Evolutionary conservation across 2,113 vertebrate species (phyloP).

Genomic region (Tachysurus fulvidraco): DNA sequence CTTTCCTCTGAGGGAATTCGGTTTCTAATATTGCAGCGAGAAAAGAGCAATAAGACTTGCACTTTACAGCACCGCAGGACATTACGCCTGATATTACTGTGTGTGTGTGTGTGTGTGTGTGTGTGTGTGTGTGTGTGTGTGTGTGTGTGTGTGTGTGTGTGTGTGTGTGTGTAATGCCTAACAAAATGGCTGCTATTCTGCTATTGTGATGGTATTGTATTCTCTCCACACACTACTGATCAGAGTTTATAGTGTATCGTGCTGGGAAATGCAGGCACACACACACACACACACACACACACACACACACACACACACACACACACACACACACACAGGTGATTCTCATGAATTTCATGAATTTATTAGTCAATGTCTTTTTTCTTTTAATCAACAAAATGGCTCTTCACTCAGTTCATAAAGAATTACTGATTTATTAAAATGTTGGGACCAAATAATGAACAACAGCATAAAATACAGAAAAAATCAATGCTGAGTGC

Average conservation of each 20-base stretch:
- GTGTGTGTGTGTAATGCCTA: conserved; percentile 6
- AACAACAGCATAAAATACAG: neutral
- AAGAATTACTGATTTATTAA: neutral
- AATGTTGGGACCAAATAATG: neutral
- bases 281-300: neutral
- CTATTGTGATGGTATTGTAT: neutral
- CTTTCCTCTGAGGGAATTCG: neutral
- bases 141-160: conserved; percentile 28
- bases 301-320: too few relatives aligned
- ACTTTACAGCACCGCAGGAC: conserved; percentile 8
- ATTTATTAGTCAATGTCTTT: neutral
- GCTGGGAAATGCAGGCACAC: neutral
- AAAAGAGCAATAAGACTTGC: conserved; percentile 15
- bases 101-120: conserved; percentile 24
- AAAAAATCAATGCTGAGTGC: neutral
- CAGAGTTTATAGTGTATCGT: neutral
- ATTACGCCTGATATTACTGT: conserved; percentile 11
- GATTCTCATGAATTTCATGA: neutral
- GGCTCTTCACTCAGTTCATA: neutral
- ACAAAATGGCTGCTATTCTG: neutral
- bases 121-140: too few relatives aligned
- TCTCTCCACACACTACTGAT: neutral
- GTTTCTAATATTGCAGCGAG: conserved; percentile 24
- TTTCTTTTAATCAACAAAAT: neutral
- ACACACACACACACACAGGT: too few relatives aligned